Conservation (phyloP, 2,888 invertebrate species). For the Branchinecta sandiegonensis region DNA sequence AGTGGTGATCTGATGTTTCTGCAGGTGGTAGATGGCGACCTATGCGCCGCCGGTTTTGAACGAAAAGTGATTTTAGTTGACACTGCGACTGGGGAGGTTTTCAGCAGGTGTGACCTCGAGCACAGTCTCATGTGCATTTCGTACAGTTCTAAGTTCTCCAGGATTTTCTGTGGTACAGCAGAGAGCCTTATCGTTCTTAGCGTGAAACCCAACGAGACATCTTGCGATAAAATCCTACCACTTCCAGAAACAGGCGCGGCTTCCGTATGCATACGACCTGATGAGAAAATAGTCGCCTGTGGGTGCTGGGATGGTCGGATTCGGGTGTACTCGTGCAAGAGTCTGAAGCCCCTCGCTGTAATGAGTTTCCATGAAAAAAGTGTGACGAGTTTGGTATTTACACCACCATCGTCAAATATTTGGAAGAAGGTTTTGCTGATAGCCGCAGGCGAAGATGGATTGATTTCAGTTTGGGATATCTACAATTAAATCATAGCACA, state of each 20-base stretch:
- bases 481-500: not conserved
- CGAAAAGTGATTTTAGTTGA: not conserved
- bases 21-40: not conserved
- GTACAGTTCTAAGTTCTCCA: not conserved
- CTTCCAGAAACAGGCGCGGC: not conserved
- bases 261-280: not conserved
- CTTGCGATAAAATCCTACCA: not conserved
- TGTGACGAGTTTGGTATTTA: not conserved
- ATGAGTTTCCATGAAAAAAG: not conserved
- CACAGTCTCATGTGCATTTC: not conserved
- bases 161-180: not conserved
- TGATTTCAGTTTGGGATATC: not conserved
- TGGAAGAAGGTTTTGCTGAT: not conserved
- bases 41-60: conserved; percentile 2
- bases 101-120: not conserved
- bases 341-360: not conserved
- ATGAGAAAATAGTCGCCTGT: not conserved
- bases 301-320: not conserved
- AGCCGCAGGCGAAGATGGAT: not conserved
- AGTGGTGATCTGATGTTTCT: conserved; percentile 12
- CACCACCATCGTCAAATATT: not conserved
- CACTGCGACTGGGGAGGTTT: not conserved
- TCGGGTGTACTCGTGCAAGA: conserved; percentile 10
- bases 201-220: not conserved
- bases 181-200: conserved; percentile 10